Base-by-base conservation (phyloP, 2,113 vertebrate species). In the Tretioscincus oriximinensis region DNA sequence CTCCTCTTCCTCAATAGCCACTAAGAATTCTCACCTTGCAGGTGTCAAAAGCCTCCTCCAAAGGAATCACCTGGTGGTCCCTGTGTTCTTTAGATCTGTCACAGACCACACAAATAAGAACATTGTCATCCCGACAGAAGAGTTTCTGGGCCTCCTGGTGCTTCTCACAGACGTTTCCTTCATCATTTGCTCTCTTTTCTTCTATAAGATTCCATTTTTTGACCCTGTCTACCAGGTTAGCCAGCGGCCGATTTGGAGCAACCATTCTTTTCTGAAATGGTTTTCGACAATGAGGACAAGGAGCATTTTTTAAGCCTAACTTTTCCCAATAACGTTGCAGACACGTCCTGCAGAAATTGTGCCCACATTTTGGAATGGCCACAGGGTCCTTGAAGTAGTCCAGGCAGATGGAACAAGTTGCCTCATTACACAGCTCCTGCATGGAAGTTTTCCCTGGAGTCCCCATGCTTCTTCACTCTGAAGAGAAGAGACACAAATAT, bases 81-180 rank as follows among this genome's bases (percentile, higher is more conserved):
- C 18, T 58, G 18, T 58, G 54, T 18, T 58, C 16, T 18, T 58
- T 58, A 5, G 54, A 16, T 58, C 54, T 58, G 4, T 58, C 54
- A 58, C 54, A 58, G 54, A 58, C 54, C 14, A 58, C 54, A 58
- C 54, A 58, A 18, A 58, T 58, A 18, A 18, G 54, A 18, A 4
- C 1, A 28, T 54, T 26, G 7, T 73, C 47, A 16, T 51, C 71
- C 14, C 4, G n/a, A 16, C 71, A 73, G 73, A 75, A 75, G 8
- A 75, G 73, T 3, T 75, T 75, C 54, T 61, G 73, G 54, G 73
- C 54, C 29, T 75, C 73, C 54, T 61, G 54, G 54, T 75, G 73
- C 21, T 35, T 61, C 47, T 14, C 54, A 22, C 73, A 75, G 54
- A 75, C 4, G 24, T 20, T 8, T 11, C 14, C 29, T 5, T 54